These are phyloP conservation scores for Gymnopithys bicolor DNA, from an alignment of 2,797 vertebrate genomes.

Conservation along the genomic window DNA sequence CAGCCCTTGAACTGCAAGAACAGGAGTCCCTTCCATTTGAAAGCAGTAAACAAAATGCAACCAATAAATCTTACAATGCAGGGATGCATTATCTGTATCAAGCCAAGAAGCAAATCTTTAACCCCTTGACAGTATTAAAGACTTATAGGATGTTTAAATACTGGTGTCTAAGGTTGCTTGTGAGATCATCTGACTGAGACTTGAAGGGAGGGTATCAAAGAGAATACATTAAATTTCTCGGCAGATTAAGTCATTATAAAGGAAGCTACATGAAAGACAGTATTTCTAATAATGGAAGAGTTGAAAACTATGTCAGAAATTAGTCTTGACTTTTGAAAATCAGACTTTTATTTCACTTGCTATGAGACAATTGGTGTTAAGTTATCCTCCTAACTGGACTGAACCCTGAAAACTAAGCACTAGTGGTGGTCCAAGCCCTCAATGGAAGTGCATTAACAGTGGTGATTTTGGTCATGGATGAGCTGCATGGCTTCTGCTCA, in stretches of 20 bases:
- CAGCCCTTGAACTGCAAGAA: background rate
- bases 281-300: constrained; percentile 21
- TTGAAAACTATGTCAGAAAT: constrained; percentile 49
- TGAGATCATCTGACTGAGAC: constrained; percentile 3
- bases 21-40: background rate
- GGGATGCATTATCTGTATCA: background rate
- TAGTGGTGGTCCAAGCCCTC: background rate
- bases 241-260: constrained; percentile 45
- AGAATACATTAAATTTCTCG: constrained; percentile 46
- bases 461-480: background rate
- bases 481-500: background rate
- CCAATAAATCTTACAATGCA: background rate
- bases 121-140: background rate
- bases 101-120: background rate
- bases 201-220: constrained; percentile 35
- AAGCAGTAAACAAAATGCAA: background rate
- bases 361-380: constrained; percentile 26
- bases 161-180: background rate
- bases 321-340: constrained; percentile 34
- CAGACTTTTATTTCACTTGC: constrained; percentile 21
- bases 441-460: background rate
- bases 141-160: background rate
- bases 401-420: background rate
- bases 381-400: background rate
- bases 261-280: constrained; percentile 46